These are phyloP conservation scores for Periparus ater DNA, from an alignment of 2,797 vertebrate genomes.

Conservation along the genomic window DNA sequence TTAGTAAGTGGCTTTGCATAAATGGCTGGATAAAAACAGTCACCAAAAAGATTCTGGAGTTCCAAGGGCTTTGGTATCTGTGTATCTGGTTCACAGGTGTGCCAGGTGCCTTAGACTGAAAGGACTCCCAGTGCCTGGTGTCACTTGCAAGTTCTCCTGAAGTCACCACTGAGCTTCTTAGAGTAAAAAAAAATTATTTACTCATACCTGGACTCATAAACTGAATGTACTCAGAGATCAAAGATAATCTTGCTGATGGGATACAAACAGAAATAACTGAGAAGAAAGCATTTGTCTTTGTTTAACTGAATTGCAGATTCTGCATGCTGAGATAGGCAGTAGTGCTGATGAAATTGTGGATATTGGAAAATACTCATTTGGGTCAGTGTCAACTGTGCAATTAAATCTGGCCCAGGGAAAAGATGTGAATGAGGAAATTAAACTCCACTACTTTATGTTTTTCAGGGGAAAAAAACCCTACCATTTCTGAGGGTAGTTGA, in stretches of 20 bases:
- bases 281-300: not conserved
- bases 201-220: not conserved
- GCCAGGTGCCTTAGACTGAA: not conserved
- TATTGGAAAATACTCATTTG: not conserved
- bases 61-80: not conserved
- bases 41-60: not conserved
- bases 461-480: rapidly evolving
- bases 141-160: not conserved
- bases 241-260: not conserved
- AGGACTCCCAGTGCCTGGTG: not conserved
- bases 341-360: not conserved
- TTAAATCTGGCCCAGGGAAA: not conserved
- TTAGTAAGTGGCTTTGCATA: conserved; percentile 10
- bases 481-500: not conserved
- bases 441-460: not conserved
- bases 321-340: not conserved
- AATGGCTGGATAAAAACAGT: not conserved
- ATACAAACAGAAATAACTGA: not conserved
- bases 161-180: not conserved
- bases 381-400: not conserved
- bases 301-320: not conserved
- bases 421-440: not conserved
- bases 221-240: not conserved
- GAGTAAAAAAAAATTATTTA: not conserved
- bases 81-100: not conserved